Evolutionary conservation across 2,888 invertebrate species (phyloP).

Genomic region (Thalpophila matura): DNA sequence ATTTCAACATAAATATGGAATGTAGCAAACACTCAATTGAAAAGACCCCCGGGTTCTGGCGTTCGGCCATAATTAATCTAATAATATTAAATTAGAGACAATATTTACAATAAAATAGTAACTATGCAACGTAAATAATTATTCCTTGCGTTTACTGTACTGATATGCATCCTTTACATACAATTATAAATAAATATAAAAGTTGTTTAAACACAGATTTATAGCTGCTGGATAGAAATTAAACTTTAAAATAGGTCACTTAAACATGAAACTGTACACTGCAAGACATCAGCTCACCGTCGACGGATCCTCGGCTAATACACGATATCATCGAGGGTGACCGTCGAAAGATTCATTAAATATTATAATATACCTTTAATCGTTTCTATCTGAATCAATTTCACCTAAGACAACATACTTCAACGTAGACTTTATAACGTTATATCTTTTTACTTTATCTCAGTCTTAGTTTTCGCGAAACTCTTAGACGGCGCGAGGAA

Average conservation of each 20-base stretch:
- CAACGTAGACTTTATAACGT: slow-evolving; percentile 89
- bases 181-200: slow-evolving; percentile 88
- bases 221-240: slow-evolving; percentile 88
- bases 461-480: slow-evolving; percentile 90
- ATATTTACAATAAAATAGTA: slow-evolving; percentile 90
- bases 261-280: slow-evolving; percentile 86
- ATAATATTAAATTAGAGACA: slow-evolving; percentile 88
- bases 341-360: slow-evolving; percentile 85
- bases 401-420: slow-evolving; percentile 89
- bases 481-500: slow-evolving; percentile 86
- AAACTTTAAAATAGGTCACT: slow-evolving; percentile 85
- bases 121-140: slow-evolving; percentile 88
- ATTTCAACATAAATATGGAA: slow-evolving; percentile 91
- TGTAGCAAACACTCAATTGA: slow-evolving; percentile 90
- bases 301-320: slow-evolving; percentile 51
- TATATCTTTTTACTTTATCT: slow-evolving; percentile 88
- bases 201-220: slow-evolving; percentile 90
- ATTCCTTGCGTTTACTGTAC: slow-evolving; percentile 86
- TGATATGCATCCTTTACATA: slow-evolving; percentile 88
- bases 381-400: slow-evolving; percentile 89
- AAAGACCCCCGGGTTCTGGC: slow-evolving; percentile 86
- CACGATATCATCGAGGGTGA: slow-evolving; percentile 56
- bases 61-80: slow-evolving; percentile 84
- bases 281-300: slow-evolving; percentile 80
- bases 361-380: slow-evolving; percentile 86